A percentile compares a stretch with the other conserved stretches of the same genome.
These are phyloP conservation scores for Polymixis flavicincta DNA, from an alignment of 2,888 invertebrate genomes.

Conservation along the genomic window DNA sequence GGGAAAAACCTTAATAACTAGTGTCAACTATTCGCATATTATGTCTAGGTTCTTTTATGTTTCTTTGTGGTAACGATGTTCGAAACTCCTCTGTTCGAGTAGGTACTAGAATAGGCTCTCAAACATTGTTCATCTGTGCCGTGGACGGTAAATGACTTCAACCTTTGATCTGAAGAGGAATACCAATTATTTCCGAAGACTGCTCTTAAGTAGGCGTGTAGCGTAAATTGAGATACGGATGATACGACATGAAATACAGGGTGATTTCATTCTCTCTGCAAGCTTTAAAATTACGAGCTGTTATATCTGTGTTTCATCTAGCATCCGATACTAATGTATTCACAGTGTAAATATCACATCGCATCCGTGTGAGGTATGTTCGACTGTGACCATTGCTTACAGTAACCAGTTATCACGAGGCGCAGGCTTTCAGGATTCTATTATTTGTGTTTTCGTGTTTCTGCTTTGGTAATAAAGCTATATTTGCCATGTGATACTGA, in stretches of 20 bases:
- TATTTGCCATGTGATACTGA: background rate
- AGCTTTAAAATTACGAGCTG: background rate
- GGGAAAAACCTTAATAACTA: too few relatives aligned
- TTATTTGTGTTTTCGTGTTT: background rate
- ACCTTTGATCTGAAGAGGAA: background rate
- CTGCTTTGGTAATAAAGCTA: background rate
- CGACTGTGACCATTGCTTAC: conserved; percentile 2
- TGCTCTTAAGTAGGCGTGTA: background rate
- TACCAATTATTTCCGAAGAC: background rate
- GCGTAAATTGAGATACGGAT: background rate
- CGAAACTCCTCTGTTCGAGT: background rate
- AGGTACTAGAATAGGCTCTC: background rate
- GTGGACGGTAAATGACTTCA: background rate
- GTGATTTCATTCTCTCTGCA: background rate
- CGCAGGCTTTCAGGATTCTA: background rate
- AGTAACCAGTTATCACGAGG: too few relatives aligned
- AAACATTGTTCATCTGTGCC: too few relatives aligned
- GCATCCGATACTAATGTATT: background rate
- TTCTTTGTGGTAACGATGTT: background rate
- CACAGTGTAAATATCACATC: background rate
- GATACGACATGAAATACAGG: background rate
- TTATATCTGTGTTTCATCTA: background rate
- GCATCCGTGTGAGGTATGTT: background rate
- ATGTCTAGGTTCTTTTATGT: background rate
- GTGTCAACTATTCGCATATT: background rate